Percentiles rank a stretch among this genome's conserved stretches.
Conservation (phyloP, 2,888 invertebrate species). For the Salticus scenicus region DNA sequence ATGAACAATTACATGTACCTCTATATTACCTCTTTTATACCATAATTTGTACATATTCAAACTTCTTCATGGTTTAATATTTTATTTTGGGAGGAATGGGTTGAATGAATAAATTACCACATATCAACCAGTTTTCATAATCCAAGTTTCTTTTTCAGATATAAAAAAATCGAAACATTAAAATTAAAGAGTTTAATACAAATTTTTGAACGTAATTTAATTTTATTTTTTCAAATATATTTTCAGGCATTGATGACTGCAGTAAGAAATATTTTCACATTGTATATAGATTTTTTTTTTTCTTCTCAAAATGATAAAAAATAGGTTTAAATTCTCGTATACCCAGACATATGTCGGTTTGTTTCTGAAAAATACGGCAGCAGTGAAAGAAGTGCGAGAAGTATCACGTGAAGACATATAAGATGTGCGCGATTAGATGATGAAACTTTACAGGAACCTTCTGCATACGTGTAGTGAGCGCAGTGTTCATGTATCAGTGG, state of each 20-base stretch:
- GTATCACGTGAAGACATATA: not conserved
- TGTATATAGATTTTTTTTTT: too few species aligned
- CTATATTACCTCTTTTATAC: too few species aligned
- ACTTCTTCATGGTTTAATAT: too few species aligned
- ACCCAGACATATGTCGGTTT: not conserved
- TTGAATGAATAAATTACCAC: too few species aligned
- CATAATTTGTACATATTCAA: too few species aligned
- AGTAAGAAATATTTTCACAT: not conserved
- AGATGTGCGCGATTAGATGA: not conserved
- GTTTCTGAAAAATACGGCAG: not conserved
- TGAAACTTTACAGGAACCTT: constrained; percentile 40
- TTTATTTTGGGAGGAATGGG: too few species aligned
- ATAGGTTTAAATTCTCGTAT: not conserved
- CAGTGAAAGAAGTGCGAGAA: not conserved
- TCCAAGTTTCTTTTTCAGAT: too few species aligned
- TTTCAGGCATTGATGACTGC: not conserved
- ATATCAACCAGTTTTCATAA: too few species aligned
- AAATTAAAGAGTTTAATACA: not conserved
- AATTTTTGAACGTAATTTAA: not conserved
- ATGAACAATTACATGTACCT: too few species aligned
- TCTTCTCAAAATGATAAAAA: not conserved
- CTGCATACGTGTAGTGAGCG: constrained; percentile 68
- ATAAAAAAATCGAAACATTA: not conserved
- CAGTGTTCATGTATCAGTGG: too few species aligned
- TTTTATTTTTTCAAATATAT: too few species aligned